These are phyloP conservation scores for Erebia aethiops DNA, from an alignment of 2,888 invertebrate genomes.

Conservation along the genomic window DNA sequence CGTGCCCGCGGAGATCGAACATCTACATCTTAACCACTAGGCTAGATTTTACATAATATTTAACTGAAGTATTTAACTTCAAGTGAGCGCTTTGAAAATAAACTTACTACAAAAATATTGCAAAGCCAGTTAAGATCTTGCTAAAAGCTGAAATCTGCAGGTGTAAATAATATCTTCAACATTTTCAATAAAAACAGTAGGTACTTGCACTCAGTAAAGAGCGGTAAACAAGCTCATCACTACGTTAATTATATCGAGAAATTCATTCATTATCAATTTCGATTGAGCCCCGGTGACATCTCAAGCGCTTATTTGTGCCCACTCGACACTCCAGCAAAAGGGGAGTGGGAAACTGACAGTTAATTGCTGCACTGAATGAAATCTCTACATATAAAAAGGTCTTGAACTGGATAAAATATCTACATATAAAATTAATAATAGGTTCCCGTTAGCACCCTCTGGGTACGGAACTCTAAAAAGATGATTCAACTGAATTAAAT, in stretches of 20 bases:
- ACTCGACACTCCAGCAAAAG: slow-evolving; percentile 28
- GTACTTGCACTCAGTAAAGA: neutral
- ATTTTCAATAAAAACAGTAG: slow-evolving; percentile 11
- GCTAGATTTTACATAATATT: too few relatives aligned
- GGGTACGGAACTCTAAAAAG: too few relatives aligned
- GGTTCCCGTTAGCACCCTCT: too few relatives aligned
- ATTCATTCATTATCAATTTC: slow-evolving; percentile 30
- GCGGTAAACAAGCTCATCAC: slow-evolving; percentile 32
- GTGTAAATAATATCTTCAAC: slow-evolving; percentile 1
- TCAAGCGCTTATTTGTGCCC: slow-evolving; percentile 33
- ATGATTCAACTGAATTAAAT: too few relatives aligned
- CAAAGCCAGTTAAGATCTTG: neutral
- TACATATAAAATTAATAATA: too few relatives aligned
- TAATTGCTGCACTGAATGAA: slow-evolving; percentile 25
- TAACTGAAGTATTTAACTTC: too few relatives aligned
- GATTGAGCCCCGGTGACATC: slow-evolving; percentile 22
- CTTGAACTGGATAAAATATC: neutral
- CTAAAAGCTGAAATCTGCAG: neutral
- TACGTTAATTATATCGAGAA: slow-evolving; percentile 31
- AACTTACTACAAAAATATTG: too few relatives aligned
- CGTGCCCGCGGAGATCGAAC: too few relatives aligned
- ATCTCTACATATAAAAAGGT: neutral
- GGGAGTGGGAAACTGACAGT: slow-evolving; percentile 17
- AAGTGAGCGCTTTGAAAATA: too few relatives aligned
- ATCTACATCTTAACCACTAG: too few relatives aligned